Conservation (phyloP, 2,888 invertebrate genomes). For the Cybosia mesomella region DNA sequence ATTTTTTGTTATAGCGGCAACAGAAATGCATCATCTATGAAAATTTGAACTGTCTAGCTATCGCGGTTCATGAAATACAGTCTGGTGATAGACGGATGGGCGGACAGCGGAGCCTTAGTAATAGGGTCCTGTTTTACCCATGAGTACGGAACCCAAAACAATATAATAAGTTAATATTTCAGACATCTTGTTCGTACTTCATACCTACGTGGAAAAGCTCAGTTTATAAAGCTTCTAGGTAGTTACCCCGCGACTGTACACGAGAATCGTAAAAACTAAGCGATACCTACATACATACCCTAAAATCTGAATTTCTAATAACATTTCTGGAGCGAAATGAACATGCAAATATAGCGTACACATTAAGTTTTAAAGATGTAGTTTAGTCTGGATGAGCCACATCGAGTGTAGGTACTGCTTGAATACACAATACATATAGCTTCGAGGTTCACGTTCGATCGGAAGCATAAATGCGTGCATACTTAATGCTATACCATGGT, state of each 20-base stretch:
- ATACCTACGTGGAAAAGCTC: constrained; percentile 5
- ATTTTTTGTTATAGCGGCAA: too few species aligned
- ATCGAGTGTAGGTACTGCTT: background rate
- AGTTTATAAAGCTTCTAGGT: constrained; percentile 56
- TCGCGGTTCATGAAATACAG: too few species aligned
- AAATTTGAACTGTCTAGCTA: too few species aligned
- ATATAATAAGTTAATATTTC: too few species aligned
- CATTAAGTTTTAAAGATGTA: constrained; percentile 68
- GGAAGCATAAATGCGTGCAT: background rate
- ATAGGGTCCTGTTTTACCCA: too few species aligned
- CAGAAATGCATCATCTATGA: too few species aligned
- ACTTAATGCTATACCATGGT: too few species aligned
- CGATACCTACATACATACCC: constrained; percentile 61
- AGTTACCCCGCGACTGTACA: constrained; percentile 54
- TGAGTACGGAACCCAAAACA: too few species aligned
- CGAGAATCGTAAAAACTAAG: constrained; percentile 75
- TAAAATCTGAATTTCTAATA: constrained; percentile 84
- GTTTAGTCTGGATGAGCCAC: constrained; percentile 53
- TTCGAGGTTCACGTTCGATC: too few species aligned
- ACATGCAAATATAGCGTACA: constrained; percentile 77
- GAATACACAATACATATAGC: too few species aligned
- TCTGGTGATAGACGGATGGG: too few species aligned
- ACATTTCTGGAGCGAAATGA: constrained; percentile 74
- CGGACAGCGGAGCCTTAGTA: too few species aligned
- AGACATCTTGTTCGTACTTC: background rate